A percentile compares a stretch with the other conserved stretches of the same genome.
Evolutionary conservation across 2,113 vertebrate genomes (phyloP).

Genomic region (Psittacula cyanocephala): DNA sequence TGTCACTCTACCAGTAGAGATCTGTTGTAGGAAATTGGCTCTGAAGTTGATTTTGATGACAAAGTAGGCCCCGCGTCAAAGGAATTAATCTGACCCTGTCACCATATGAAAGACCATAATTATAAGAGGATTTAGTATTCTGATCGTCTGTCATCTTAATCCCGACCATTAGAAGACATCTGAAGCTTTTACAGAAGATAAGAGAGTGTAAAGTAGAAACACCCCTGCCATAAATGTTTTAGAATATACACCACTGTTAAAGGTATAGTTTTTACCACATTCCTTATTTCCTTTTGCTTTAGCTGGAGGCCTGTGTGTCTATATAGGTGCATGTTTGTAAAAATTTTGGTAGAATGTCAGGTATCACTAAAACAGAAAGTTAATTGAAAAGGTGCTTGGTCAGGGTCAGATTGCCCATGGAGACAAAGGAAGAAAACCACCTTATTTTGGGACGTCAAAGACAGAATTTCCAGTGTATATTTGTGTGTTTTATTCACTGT

Average conservation of each 20-base stretch:
- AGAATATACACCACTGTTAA: not conserved
- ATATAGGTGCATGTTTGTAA: not conserved
- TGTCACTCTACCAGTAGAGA: not conserved
- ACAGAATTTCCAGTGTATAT: not conserved
- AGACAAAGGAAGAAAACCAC: not conserved
- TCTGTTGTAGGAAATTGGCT: not conserved
- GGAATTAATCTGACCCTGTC: not conserved
- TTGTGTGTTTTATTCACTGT: not conserved
- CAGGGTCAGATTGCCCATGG: not conserved
- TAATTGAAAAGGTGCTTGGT: not conserved
- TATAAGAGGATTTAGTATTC: not conserved
- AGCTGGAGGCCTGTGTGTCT: not conserved
- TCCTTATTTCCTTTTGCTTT: not conserved
- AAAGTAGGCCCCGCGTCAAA: not conserved
- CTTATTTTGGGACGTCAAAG: not conserved
- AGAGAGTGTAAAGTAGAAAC: not conserved
- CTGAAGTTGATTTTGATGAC: not conserved
- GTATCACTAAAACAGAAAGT: not conserved
- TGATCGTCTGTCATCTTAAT: not conserved
- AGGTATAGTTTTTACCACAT: not conserved
- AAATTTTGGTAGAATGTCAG: not conserved
- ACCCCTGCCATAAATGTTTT: not conserved
- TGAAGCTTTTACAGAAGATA: not conserved
- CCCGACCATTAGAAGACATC: not conserved
- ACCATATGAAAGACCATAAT: not conserved